These are phyloP conservation scores for Cecidostiba fungosa DNA, from an alignment of 2,888 invertebrate species.

Conservation along the genomic window DNA sequence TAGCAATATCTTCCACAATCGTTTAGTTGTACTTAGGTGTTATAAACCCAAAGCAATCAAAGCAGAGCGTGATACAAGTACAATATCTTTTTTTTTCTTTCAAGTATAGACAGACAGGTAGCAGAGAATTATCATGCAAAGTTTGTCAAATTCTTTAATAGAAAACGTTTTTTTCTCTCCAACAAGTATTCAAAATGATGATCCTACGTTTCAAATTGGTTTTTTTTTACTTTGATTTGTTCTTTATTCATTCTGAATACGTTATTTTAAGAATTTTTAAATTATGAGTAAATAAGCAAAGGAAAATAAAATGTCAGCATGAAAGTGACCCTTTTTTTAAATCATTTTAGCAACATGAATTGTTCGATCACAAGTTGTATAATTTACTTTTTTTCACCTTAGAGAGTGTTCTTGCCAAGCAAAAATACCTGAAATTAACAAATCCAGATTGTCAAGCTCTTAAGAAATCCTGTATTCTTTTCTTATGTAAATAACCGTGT, in stretches of 20 bases:
- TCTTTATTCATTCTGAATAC: conserved; percentile 33
- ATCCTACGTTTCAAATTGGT: neutral
- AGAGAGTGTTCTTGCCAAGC: conserved; percentile 69
- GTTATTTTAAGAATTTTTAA: conserved; percentile 22
- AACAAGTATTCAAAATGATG: conserved; percentile 37
- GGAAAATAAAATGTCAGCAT: conserved; percentile 36
- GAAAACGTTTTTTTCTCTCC: conserved; percentile 21
- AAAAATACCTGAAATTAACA: conserved; percentile 74
- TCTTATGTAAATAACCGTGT: conserved; percentile 41
- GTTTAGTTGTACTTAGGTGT: conserved; percentile 9
- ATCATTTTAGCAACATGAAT: conserved; percentile 50
- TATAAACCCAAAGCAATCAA: conserved; percentile 50
- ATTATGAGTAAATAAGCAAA: conserved; percentile 29
- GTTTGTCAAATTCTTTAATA: conserved; percentile 15
- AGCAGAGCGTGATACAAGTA: conserved; percentile 14
- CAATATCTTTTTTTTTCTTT: neutral
- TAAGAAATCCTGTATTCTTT: conserved; percentile 40
- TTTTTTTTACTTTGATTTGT: neutral
- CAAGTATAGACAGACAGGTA: neutral
- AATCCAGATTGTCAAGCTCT: conserved; percentile 65
- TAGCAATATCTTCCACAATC: conserved; percentile 24
- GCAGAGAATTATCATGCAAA: conserved; percentile 40
- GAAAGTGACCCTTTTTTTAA: conserved; percentile 27
- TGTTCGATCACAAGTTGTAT: conserved; percentile 55
- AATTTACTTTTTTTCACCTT: conserved; percentile 70